Base-by-base conservation (phyloP, 2,888 invertebrate genomes). In the Seira musarum region DNA sequence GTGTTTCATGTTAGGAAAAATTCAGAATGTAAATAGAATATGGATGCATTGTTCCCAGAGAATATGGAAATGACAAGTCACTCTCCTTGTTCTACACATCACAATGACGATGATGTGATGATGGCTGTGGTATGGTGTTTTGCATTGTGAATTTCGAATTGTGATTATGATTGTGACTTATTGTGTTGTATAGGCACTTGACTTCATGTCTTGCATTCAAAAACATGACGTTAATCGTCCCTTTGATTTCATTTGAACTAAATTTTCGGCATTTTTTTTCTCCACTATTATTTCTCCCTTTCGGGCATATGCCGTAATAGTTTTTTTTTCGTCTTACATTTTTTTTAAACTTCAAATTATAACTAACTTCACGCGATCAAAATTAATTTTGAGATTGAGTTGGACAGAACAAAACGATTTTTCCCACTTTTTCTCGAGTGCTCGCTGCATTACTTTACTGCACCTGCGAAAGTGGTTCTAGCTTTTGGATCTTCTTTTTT, bases 401-500 rank as follows among this genome's bases (percentile, higher is more conserved):
- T 73, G 46, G 24, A 35, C 21, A 53, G 57, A 66, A 66, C 74
- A 40, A 74, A 74, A 67, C 66, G 57, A 49, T 66, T 73, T 64
- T 72, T 53, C 25, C n/a, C 61, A 1, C 64, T 70, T 70, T 69
- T 5, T 5, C 61, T 53, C 25, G 17, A 74, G 21, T 15, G 19
- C n/a, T 40, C 13, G 40, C 13, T 40, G 40, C 40, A 8, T 40
- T 40, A 8, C 6, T 57, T 60, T 69, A 5, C 64, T 79, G 73
- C 79, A 79, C 79, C 79, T 79, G 79, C 79, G 63, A 70, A 77
- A 77, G 77, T 78, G 72, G 61, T 72, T 67, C 19, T 30, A 15
- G 2, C 22, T 60, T 49, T 61, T 21, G 61, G 35, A n/a, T n/a
- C n/a, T n/a, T n/a, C n/a, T n/a, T n/a, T n/a, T n/a, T n/a, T n/a